A percentile compares a stretch with the other conserved stretches of the same genome.
These are phyloP conservation scores for Papilio dardanus DNA, from an alignment of 1,140 invertebrate genomes.

Conservation along the genomic window DNA sequence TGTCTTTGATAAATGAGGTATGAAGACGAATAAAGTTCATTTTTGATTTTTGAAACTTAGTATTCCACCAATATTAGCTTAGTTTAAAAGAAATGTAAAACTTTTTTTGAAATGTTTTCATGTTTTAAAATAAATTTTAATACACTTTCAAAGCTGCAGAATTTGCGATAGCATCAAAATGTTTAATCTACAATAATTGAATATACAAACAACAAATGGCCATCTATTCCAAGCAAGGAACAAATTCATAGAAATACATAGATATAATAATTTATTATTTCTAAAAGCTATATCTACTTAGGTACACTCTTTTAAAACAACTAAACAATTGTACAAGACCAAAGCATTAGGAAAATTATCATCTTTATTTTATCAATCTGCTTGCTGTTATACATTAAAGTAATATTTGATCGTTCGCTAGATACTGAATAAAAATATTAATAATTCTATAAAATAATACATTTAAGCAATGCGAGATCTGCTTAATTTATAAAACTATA, in stretches of 20 bases:
- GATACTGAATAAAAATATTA: no score
- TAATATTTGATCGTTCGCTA: no score
- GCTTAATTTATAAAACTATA: not conserved
- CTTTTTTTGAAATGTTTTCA: no score
- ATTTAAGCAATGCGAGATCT: not conserved
- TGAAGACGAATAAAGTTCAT: no score
- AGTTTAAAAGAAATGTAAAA: no score
- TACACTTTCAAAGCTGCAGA: not conserved
- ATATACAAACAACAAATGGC: not conserved
- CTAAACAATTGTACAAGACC: not conserved
- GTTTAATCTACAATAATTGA: not conserved
- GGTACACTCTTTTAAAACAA: not conserved
- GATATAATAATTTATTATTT: conserved; percentile 5
- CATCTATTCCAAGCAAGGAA: conserved; percentile 1
- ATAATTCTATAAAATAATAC: not conserved
- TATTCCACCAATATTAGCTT: no score
- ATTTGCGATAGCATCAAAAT: not conserved
- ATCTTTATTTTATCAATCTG: not conserved
- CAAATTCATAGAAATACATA: not conserved
- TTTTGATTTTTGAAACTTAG: no score
- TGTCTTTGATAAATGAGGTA: no score
- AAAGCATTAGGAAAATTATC: not conserved
- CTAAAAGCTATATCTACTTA: conserved; percentile 5
- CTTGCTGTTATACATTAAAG: no score
- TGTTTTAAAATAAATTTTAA: no score